These are phyloP conservation scores for Hippotragus niger DNA, from an alignment of 2,113 vertebrate genomes.

Conservation along the genomic window DNA sequence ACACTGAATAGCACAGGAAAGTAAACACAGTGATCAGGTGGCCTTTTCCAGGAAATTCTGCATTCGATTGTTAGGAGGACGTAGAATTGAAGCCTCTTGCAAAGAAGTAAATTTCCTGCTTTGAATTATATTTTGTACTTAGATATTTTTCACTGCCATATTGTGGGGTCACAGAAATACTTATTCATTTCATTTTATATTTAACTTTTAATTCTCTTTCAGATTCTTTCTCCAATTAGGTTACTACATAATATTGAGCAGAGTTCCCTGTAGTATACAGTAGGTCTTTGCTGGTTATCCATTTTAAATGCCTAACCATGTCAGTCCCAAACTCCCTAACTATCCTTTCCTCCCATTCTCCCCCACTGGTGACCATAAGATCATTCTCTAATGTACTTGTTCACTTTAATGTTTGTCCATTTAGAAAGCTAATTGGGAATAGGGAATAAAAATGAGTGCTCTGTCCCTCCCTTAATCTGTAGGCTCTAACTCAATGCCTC, in stretches of 20 bases:
- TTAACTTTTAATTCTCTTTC: not conserved
- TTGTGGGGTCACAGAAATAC: not conserved
- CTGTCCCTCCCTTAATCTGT: not conserved
- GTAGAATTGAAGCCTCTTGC: constrained; percentile 29
- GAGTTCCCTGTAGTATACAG: not conserved
- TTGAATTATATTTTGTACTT: constrained; percentile 23
- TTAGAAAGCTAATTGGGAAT: not conserved
- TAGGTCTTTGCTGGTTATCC: not conserved
- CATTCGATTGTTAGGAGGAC: constrained; percentile 38
- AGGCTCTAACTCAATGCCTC: not conserved
- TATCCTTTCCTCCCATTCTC: not conserved
- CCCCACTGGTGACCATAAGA: not conserved
- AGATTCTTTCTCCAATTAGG: not conserved
- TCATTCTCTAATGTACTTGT: not conserved
- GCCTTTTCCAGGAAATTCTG: constrained; percentile 53
- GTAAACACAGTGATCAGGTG: constrained; percentile 54
- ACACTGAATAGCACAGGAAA: constrained; percentile 52
- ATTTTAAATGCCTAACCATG: not conserved
- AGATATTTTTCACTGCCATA: not conserved
- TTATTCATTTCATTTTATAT: not conserved
- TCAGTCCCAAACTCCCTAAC: not conserved
- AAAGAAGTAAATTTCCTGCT: constrained; percentile 31
- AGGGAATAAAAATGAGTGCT: not conserved
- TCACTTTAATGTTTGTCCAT: not conserved
- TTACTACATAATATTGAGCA: not conserved